Conservation (phyloP, 2,888 invertebrate species). For the Lucinisca nassula region DNA sequence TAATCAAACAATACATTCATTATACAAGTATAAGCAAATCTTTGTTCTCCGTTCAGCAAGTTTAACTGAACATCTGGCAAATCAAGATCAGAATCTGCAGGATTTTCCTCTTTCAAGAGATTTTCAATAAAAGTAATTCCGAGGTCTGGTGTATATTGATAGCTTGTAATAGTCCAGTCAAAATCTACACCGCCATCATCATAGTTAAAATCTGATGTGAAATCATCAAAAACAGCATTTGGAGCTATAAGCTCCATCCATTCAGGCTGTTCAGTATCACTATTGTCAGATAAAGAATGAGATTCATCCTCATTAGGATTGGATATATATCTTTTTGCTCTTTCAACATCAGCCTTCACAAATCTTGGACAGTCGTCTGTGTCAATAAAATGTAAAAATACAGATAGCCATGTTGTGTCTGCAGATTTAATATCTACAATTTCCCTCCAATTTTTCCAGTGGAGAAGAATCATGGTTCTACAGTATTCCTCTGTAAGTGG, state of each 20-base stretch:
- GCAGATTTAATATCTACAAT: slow-evolving; percentile 63
- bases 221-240: not conserved
- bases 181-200: slow-evolving; percentile 70
- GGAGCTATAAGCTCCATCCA: slow-evolving; percentile 24
- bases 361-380: slow-evolving; percentile 47
- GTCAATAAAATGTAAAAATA: slow-evolving; percentile 42
- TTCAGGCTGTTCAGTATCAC: slow-evolving; percentile 20
- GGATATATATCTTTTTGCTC: no score
- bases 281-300: not conserved
- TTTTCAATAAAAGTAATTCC: not conserved
- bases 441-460: slow-evolving; percentile 67
- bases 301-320: not conserved
- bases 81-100: not conserved
- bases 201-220: slow-evolving; percentile 45
- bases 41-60: slow-evolving; percentile 15
- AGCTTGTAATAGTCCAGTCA: slow-evolving; percentile 41
- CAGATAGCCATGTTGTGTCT: slow-evolving; percentile 51
- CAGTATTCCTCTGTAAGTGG: slow-evolving; percentile 61
- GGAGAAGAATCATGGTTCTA: slow-evolving; percentile 54
- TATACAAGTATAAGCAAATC: slow-evolving; percentile 26
- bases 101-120: not conserved
- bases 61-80: slow-evolving; percentile 17
- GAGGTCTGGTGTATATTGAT: slow-evolving; percentile 30
- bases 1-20: slow-evolving; percentile 48
- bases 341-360: slow-evolving; percentile 65